A percentile compares a stretch with the other conserved stretches of the same genome.
Evolutionary conservation across 2,113 vertebrate genomes (phyloP).

Genomic region (Dipodomys merriami): DNA sequence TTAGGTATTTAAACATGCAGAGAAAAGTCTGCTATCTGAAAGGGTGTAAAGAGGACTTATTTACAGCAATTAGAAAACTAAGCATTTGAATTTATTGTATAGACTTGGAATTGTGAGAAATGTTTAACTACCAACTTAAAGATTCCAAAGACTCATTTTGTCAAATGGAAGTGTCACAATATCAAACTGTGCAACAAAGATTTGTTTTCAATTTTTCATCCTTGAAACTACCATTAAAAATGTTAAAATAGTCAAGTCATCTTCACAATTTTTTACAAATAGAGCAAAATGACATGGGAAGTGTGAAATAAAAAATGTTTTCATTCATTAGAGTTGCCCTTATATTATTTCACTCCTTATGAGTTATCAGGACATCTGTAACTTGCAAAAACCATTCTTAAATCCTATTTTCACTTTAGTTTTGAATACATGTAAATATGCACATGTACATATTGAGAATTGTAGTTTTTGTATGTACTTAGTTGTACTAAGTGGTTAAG

Average conservation of each 20-base stretch:
- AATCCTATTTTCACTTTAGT: conserved; percentile 61
- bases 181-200: background rate
- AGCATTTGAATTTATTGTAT: background rate
- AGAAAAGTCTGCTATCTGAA: background rate
- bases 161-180: background rate
- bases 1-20: background rate
- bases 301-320: conserved; percentile 78
- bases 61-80: background rate
- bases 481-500: conserved; percentile 21
- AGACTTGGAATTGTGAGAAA: background rate
- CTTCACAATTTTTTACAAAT: conserved; percentile 62
- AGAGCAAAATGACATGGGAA: conserved; percentile 70
- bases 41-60: background rate
- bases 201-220: conserved; percentile 37
- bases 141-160: background rate
- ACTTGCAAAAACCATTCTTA: conserved; percentile 69
- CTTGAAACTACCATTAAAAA: conserved; percentile 20
- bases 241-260: conserved; percentile 37
- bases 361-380: conserved; percentile 77
- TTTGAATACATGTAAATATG: conserved; percentile 65
- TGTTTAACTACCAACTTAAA: background rate
- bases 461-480: conserved; percentile 37
- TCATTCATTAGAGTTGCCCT: conserved; percentile 75
- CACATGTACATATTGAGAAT: conserved; percentile 25
- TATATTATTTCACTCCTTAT: conserved; percentile 55